These are phyloP conservation scores for Acleris literana DNA, from an alignment of 2,888 invertebrate species.

Conservation along the genomic window DNA sequence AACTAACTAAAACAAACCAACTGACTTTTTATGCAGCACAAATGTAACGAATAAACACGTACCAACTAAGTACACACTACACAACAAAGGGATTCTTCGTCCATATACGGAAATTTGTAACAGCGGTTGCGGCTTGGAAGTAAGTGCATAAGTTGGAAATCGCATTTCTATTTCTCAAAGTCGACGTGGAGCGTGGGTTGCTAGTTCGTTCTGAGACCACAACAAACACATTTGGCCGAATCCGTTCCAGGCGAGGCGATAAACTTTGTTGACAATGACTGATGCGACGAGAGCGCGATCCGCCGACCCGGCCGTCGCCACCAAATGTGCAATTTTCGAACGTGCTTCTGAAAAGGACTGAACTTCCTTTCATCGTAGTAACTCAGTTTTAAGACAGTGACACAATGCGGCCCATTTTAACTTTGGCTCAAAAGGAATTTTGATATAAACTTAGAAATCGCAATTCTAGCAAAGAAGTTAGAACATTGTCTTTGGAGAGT, in stretches of 20 bases:
- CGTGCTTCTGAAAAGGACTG: conserved; percentile 58
- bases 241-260: conserved; percentile 56
- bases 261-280: conserved; percentile 79
- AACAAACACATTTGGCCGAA: conserved; percentile 71
- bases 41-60: neutral
- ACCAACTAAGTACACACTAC: neutral
- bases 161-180: conserved; percentile 44
- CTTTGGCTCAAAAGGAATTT: conserved; percentile 51
- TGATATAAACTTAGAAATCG: conserved; percentile 50
- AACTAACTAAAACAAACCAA: too few relatives aligned
- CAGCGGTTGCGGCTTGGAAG: conserved; percentile 35
- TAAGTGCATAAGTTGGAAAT: conserved; percentile 52
- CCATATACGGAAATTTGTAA: conserved; percentile 20
- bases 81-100: conserved; percentile 9
- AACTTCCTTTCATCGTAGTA: conserved; percentile 60
- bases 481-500: conserved; percentile 9
- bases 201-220: conserved; percentile 59
- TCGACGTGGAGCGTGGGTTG: conserved; percentile 39
- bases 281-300: conserved; percentile 59
- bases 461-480: conserved; percentile 19
- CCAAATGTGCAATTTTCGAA: conserved; percentile 67
- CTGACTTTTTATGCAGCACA: too few relatives aligned
- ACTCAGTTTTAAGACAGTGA: conserved; percentile 65
- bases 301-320: conserved; percentile 43
- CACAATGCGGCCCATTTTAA: conserved; percentile 61